Percentiles rank a stretch among this genome's conserved stretches.
phyloP scores from a whole-genome alignment of 2,113 vertebrate genomes.

The Nicator chloris region DNA sequence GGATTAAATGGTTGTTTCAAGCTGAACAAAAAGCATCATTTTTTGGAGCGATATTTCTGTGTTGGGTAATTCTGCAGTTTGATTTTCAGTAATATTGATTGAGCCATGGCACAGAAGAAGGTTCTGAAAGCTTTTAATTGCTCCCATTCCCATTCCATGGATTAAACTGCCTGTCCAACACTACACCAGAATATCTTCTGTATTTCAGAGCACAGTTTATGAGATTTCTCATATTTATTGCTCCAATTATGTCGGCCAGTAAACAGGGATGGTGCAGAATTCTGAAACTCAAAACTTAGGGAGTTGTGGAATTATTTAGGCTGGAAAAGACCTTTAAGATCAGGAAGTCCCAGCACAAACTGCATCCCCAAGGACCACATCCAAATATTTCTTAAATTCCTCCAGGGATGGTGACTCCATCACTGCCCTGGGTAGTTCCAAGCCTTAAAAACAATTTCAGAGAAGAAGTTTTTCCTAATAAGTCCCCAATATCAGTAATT shows the following conservation, averaged over 20 bases:
- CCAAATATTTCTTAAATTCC: neutral
- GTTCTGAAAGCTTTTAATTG: neutral
- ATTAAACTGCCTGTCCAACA: neutral
- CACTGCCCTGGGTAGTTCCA: neutral
- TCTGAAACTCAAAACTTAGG: neutral
- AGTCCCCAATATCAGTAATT: neutral
- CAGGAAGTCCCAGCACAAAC: neutral
- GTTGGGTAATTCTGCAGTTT: neutral
- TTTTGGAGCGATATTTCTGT: neutral
- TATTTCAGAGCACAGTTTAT: neutral
- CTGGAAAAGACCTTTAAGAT: neutral
- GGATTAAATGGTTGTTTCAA: neutral
- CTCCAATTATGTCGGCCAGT: neutral
- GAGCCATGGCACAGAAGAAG: neutral
- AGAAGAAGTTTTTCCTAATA: neutral
- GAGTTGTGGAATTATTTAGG: neutral
- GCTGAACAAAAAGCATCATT: neutral
- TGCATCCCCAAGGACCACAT: neutral
- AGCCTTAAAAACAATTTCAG: neutral
- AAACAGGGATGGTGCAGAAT: neutral
- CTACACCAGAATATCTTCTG: neutral
- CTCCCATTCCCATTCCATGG: neutral
- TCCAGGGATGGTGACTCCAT: neutral
- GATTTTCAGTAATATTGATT: neutral
- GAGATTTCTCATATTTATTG: neutral